phyloP scores from a whole-genome alignment of 2,888 invertebrate genomes.

The Emmelina monodactyla region DNA sequence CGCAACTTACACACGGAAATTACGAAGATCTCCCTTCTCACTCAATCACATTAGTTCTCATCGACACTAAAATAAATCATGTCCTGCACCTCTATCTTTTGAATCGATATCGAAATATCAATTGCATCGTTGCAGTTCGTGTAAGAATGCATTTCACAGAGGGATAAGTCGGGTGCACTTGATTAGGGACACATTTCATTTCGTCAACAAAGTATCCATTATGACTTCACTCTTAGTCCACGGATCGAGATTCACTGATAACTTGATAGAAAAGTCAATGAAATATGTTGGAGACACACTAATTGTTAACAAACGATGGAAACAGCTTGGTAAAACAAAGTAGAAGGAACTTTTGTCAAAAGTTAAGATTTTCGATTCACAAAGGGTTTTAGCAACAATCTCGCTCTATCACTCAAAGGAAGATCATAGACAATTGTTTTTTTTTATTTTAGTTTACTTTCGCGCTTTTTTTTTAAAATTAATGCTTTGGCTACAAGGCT shows the following conservation, averaged over 20 bases:
- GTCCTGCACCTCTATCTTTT: conserved; percentile 29
- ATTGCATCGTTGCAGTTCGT: conserved; percentile 25
- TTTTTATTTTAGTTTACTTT: no score
- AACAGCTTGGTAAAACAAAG: no score
- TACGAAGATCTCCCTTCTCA: background rate
- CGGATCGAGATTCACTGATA: conserved; percentile 19
- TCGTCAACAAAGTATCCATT: conserved; percentile 28
- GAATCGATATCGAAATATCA: conserved; percentile 27
- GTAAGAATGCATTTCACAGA: conserved; percentile 1
- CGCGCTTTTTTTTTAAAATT: no score
- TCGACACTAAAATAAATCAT: conserved; percentile 29
- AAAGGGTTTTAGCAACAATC: no score
- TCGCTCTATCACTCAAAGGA: no score
- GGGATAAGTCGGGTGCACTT: conserved; percentile 17
- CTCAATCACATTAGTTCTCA: conserved; percentile 21
- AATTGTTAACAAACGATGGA: no score
- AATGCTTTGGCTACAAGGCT: no score
- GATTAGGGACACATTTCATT: conserved; percentile 24
- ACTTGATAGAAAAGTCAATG: conserved; percentile 5
- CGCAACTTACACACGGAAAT: conserved; percentile 1
- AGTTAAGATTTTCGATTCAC: no score
- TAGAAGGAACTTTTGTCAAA: no score
- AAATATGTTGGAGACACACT: no score
- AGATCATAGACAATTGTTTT: no score
- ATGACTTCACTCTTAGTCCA: conserved; percentile 22